phyloP scores from a whole-genome alignment of 92 coral and sea anemone genomes.

The Palythoa grandis region DNA sequence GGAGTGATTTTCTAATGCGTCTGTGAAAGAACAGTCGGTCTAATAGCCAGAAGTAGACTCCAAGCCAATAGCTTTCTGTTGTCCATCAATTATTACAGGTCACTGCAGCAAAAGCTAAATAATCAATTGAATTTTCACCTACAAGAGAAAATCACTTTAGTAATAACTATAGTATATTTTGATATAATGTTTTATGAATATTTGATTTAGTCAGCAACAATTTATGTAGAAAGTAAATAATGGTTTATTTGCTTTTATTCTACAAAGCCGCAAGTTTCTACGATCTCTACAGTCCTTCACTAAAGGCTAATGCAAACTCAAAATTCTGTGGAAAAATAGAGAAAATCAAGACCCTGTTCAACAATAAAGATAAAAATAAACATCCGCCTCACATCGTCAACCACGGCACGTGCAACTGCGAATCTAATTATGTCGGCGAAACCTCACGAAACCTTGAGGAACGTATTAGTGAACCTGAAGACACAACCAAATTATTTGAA shows the following conservation, averaged over 20 bases:
- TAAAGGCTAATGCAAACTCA: too few species aligned
- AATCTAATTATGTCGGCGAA: too few species aligned
- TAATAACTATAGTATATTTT: conserved; percentile 8
- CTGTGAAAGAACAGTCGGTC: conserved; percentile 2
- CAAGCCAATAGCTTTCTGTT: conserved; percentile 11
- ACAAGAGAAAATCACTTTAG: conserved; percentile 13
- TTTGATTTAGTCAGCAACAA: conserved; percentile 17
- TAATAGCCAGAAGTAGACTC: background rate
- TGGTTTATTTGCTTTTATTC: conserved; percentile 13
- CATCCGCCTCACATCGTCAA: too few species aligned
- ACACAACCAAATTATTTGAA: too few species aligned
- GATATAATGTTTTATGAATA: conserved; percentile 9
- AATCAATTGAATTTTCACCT: conserved; percentile 13
- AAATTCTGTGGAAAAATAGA: too few species aligned
- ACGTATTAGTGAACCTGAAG: too few species aligned
- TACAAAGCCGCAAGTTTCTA: background rate
- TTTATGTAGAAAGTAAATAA: conserved; percentile 9
- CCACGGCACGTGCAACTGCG: too few species aligned
- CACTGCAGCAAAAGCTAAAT: conserved; percentile 13
- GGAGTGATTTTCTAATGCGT: conserved; percentile 8
- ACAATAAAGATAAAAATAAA: too few species aligned
- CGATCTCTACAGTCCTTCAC: too few species aligned
- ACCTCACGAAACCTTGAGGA: too few species aligned
- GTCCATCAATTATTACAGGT: conserved; percentile 1
- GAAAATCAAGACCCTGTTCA: too few species aligned